These are phyloP conservation scores for Acanthornis magna DNA, from an alignment of 2,797 vertebrate species.

Conservation along the genomic window DNA sequence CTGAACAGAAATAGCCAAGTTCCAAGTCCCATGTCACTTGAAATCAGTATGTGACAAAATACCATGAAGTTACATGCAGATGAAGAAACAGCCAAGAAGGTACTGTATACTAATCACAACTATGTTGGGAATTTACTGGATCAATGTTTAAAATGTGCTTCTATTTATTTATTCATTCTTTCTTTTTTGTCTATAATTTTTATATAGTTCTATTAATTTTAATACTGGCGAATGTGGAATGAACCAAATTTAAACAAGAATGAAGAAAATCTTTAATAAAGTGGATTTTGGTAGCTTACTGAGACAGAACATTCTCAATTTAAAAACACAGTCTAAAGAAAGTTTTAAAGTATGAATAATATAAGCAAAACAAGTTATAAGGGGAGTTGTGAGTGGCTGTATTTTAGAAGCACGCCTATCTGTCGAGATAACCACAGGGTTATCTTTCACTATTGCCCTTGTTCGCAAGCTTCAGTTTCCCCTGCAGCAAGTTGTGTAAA, in stretches of 20 bases:
- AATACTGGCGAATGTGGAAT: not conserved
- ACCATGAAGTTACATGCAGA: not conserved
- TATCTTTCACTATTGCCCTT: not conserved
- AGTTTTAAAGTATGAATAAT: not conserved
- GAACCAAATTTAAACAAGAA: not conserved
- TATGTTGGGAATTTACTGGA: not conserved
- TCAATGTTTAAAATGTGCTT: not conserved
- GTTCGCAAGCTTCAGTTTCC: not conserved
- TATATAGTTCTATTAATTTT: not conserved
- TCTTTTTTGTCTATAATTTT: not conserved
- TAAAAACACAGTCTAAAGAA: not conserved
- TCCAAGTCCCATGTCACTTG: not conserved
- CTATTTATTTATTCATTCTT: not conserved
- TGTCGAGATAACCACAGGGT: not conserved
- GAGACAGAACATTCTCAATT: not conserved
- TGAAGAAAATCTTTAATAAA: not conserved
- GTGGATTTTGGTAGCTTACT: not conserved
- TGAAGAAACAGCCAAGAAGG: not conserved
- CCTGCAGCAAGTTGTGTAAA: not conserved
- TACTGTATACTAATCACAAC: not conserved
- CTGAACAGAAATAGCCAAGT: not conserved
- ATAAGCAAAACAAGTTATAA: not conserved
- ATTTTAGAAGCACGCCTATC: not conserved
- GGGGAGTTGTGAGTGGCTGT: not conserved
- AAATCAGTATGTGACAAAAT: not conserved